Evolutionary conservation across 2,888 invertebrate genomes (phyloP).

Genomic region (Mongoloraphidia duomilia): DNA sequence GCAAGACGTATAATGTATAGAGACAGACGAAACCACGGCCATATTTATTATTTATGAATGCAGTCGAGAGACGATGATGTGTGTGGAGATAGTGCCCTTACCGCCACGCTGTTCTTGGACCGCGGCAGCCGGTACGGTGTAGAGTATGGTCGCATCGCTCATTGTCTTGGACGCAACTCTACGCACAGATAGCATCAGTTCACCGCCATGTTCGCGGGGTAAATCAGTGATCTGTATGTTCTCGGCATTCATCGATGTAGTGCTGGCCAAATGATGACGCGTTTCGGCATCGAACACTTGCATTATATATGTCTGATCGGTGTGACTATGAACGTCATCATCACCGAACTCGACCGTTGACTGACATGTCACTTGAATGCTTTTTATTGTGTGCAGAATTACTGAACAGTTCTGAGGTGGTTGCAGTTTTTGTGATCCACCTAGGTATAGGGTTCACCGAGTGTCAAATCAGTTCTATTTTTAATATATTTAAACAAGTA

Average conservation of each 20-base stretch:
- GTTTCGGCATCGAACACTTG: slow-evolving; percentile 38
- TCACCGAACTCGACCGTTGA: slow-evolving; percentile 23
- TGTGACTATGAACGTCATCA: slow-evolving; percentile 15
- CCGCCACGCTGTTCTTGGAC: slow-evolving; percentile 5
- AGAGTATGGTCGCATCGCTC: slow-evolving; percentile 37
- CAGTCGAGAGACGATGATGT: no score
- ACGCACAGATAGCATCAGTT: slow-evolving; percentile 33
- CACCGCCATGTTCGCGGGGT: slow-evolving; percentile 27
- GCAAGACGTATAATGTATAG: no score
- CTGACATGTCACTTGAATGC: slow-evolving; percentile 34
- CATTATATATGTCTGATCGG: slow-evolving; percentile 28
- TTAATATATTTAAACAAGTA: no score
- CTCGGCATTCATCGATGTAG: slow-evolving; percentile 33
- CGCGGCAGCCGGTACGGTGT: slow-evolving; percentile 22
- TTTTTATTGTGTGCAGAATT: slow-evolving; percentile 29
- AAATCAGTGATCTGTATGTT: slow-evolving; percentile 30
- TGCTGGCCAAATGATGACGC: slow-evolving; percentile 33
- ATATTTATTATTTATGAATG: no score
- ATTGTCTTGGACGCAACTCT: slow-evolving; percentile 32
- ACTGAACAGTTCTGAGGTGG: slow-evolving; percentile 39
- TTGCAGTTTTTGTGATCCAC: slow-evolving; percentile 22
- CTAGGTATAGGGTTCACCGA: background rate
- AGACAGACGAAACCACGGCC: no score
- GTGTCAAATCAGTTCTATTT: no score
- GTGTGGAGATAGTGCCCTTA: background rate